A percentile compares a stretch with the other conserved stretches of the same genome.
phyloP scores from a whole-genome alignment of 2,888 invertebrate species.

The Drosophila paracracens region DNA sequence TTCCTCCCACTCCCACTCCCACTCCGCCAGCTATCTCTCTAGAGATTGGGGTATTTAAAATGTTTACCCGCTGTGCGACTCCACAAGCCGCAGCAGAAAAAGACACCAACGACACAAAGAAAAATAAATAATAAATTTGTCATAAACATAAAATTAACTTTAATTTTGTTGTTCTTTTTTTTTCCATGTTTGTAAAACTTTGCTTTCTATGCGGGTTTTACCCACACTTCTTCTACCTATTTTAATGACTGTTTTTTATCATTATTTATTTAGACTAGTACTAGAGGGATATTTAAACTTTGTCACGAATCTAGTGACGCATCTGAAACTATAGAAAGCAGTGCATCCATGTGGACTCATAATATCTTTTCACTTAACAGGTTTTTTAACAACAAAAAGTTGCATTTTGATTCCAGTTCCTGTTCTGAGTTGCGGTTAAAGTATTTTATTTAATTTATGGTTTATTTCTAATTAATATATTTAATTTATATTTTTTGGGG shows the following conservation, averaged over 20 bases:
- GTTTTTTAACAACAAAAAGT: background rate
- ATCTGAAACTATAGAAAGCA: background rate
- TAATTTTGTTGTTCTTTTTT: conserved; percentile 41
- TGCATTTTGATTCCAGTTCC: no score
- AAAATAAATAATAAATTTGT: conserved; percentile 56
- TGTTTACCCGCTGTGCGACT: conserved; percentile 47
- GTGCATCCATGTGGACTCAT: background rate
- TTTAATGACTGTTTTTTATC: conserved; percentile 28
- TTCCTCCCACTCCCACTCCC: background rate
- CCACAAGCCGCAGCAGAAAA: conserved; percentile 14
- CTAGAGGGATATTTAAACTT: background rate
- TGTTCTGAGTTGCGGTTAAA: no score
- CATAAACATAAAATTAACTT: conserved; percentile 73
- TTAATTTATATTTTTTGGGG: background rate
- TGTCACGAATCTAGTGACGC: background rate
- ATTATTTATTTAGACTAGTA: background rate
- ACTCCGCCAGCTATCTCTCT: background rate
- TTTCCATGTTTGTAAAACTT: conserved; percentile 8
- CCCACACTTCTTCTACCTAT: conserved; percentile 26
- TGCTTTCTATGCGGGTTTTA: conserved; percentile 26
- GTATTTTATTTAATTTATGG: no score
- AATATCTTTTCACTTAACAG: background rate
- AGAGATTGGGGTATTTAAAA: conserved; percentile 25
- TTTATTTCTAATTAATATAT: no score
- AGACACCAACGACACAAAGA: background rate